These are phyloP conservation scores for Xiphophorus maculatus DNA, from an alignment of 2,113 vertebrate genomes.

Conservation along the genomic window DNA sequence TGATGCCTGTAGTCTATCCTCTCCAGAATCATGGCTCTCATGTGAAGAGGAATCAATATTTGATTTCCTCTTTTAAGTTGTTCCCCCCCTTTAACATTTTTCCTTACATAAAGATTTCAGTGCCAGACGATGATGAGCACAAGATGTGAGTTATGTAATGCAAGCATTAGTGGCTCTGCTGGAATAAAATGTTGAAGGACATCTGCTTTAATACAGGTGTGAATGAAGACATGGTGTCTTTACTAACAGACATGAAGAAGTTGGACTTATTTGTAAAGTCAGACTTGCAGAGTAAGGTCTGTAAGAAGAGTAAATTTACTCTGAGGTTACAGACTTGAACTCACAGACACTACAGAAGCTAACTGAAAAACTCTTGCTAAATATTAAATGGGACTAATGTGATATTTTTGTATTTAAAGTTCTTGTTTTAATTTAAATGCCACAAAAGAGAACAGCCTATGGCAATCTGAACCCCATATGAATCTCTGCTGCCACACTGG, in stretches of 20 bases:
- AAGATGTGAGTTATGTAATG: constrained; percentile 13
- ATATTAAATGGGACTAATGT: no score
- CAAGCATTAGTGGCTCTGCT: not conserved
- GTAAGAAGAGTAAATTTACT: not conserved
- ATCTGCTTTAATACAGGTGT: constrained; percentile 15
- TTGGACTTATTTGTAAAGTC: not conserved
- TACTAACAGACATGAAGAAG: not conserved
- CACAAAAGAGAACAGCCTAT: no score
- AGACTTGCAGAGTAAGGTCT: not conserved
- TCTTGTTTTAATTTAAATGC: not conserved
- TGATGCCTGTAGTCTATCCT: constrained; percentile 60
- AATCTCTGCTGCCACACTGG: no score
- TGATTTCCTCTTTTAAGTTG: constrained; percentile 58
- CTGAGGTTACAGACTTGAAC: not conserved
- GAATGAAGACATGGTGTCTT: constrained; percentile 8
- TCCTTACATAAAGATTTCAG: constrained; percentile 8
- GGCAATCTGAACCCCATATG: no score
- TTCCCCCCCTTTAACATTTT: constrained; percentile 25
- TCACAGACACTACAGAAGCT: no score
- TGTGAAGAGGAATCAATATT: constrained; percentile 67
- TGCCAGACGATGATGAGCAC: constrained; percentile 23
- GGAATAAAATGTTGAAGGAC: no score
- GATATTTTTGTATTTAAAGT: not conserved
- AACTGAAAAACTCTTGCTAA: not conserved
- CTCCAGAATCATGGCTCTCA: constrained; percentile 46